Conservation (phyloP, 2,797 vertebrate species). For the Heliangelus exortis region DNA sequence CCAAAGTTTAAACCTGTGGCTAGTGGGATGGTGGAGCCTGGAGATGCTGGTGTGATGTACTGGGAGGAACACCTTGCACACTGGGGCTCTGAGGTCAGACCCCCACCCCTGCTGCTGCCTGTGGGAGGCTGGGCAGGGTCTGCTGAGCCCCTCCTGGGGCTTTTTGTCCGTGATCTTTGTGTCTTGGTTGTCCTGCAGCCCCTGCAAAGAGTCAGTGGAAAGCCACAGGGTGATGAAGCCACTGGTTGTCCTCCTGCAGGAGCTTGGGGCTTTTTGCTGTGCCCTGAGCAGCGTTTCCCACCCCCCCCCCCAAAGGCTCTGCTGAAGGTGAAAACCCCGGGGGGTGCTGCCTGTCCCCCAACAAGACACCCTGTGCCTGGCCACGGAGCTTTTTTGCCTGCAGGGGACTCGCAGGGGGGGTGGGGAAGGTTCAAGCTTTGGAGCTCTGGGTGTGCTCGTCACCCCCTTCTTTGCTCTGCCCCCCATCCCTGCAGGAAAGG, state of each 20-base stretch:
- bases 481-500: not conserved
- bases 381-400: not conserved
- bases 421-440: not conserved
- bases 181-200: not conserved
- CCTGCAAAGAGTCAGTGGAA: not conserved
- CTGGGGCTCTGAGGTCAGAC: accelerated
- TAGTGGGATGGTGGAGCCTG: accelerated
- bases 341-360: not conserved
- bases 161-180: accelerated
- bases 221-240: not conserved
- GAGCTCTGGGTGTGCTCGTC: not conserved
- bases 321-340: not conserved
- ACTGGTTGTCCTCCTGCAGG: accelerated
- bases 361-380: accelerated
- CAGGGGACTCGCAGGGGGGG: not conserved
- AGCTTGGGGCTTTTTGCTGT: not conserved
- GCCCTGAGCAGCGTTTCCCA: too few relatives aligned
- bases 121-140: not conserved
- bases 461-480: not conserved
- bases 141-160: not conserved
- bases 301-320: not conserved
- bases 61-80: not conserved
- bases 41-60: not conserved
- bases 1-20: not conserved
- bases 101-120: accelerated